Evolutionary conservation across 1,140 invertebrate species (phyloP), one percentile per base, ranked within the genome.

Genomic region (Amphibalanus amphitrite): DNA sequence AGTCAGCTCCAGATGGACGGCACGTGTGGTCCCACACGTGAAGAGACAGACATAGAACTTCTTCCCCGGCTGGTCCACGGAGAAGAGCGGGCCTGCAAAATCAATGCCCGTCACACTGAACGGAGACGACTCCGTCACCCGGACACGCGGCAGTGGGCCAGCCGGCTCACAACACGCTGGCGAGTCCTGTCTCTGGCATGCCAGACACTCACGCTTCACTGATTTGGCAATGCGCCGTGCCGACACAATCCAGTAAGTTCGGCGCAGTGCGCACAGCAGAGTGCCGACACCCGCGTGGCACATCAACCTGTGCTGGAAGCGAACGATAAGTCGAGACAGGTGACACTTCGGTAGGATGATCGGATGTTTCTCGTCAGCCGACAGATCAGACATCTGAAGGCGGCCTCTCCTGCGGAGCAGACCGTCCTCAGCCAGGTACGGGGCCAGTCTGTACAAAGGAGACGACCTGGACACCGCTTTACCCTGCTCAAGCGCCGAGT

Each of bases 351-450:
- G 72, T 29, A 71, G 30, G 25, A 73, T 68, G 25, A 68, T 71
- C 13, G 72, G 70, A 29, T 73, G 70, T 40, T 73, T 71, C 28
- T 4, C 68, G 0, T 72, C 72, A 71, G 69, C 69, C 59, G 29
- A 13, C 17, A 71, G 23, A 33, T 72, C 38, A 1, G 26, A 25
- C 67, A 29, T 40, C 33, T 73, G 69, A 25, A 73, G 33, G 8
- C 70, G 25, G 0, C 70, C 72, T 69, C 23, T 8, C 10, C 10
- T 59, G 47, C 47, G 47, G 23, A 59, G 10, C 6, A 59, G 17
- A 17, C 47, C 47, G 20, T 59, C 47, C 1, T 59, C 23, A 20
- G 10, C 47, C 47, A 59, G 23, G 20, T 17, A 23, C 1, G 47
- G 47, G 6, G 47, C 23, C 20, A 59, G 10, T 17, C 23, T 8